phyloP scores from a whole-genome alignment of 30 jellyfish, hydroid and myxozoan genomes.

The Chrysaora quinquecirrha region DNA sequence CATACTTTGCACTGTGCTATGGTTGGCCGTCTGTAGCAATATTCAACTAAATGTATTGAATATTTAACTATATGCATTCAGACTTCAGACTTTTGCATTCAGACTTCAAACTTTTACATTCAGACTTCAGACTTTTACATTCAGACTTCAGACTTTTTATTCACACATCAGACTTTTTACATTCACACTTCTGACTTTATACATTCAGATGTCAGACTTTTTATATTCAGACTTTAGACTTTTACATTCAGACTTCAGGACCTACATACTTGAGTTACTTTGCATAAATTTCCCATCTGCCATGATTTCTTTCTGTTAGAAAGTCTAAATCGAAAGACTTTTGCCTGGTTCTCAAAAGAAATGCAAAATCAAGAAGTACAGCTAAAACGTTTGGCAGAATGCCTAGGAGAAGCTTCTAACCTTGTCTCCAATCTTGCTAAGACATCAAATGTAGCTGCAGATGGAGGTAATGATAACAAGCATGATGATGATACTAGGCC shows the following conservation, averaged over 20 bases:
- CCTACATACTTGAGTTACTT: neutral
- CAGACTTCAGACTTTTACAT: too few species aligned
- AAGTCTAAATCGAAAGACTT: neutral
- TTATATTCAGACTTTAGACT: neutral
- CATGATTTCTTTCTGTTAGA: constrained; percentile 14
- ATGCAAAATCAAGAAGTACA: neutral
- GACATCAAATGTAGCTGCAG: constrained; percentile 23
- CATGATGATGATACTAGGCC: constrained; percentile 18
- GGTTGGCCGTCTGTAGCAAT: too few species aligned
- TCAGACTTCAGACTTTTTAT: constrained; percentile 16
- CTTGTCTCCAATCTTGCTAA: constrained; percentile 16
- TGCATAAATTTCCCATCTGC: neutral
- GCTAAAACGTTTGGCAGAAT: constrained; percentile 22
- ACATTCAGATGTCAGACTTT: neutral
- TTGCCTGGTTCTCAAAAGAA: constrained; percentile 1
- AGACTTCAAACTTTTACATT: too few species aligned
- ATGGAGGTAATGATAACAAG: constrained; percentile 9
- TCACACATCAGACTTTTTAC: constrained; percentile 7
- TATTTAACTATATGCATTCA: too few species aligned
- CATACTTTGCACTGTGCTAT: too few species aligned
- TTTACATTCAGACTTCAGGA: constrained; percentile 13
- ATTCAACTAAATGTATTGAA: too few species aligned
- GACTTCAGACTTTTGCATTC: too few species aligned
- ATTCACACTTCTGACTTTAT: neutral
- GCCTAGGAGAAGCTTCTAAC: constrained; percentile 18